A percentile compares a stretch with the other conserved stretches of the same genome.
Conservation (phyloP, 2,797 vertebrate species). For the Triplophysa yarkandensis region DNA sequence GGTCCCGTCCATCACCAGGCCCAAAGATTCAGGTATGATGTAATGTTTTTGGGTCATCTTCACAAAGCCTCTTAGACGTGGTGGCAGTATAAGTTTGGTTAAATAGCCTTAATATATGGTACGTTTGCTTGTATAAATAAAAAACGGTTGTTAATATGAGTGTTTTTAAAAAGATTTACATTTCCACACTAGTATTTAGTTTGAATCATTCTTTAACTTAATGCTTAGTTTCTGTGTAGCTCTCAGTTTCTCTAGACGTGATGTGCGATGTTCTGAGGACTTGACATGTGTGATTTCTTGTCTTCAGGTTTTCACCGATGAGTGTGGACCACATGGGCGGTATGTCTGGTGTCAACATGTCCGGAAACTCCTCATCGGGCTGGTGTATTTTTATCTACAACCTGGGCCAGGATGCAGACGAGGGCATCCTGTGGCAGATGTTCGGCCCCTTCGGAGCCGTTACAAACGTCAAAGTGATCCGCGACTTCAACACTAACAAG, state of each 20-base stretch:
- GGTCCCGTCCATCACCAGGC: slow-evolving; percentile 97
- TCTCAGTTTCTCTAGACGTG: background rate
- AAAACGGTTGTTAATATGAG: too few species aligned
- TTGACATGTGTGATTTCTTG: background rate
- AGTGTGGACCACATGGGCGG: slow-evolving; percentile 96
- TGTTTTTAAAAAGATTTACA: too few species aligned
- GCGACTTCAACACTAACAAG: slow-evolving; percentile 99
- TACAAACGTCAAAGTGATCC: slow-evolving; percentile 99
- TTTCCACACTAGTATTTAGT: too few species aligned
- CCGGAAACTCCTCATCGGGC: slow-evolving; percentile 88
- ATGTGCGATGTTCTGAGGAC: background rate
- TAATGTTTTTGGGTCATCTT: background rate
- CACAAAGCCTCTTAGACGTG: too few species aligned
- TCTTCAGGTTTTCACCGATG: slow-evolving; percentile 95
- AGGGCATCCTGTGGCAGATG: slow-evolving; percentile 99
- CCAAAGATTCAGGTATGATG: slow-evolving; percentile 91
- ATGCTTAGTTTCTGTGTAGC: background rate
- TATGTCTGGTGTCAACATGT: slow-evolving; percentile 89
- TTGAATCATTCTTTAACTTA: too few species aligned
- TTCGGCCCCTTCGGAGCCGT: slow-evolving; percentile 97
- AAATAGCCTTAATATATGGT: too few species aligned
- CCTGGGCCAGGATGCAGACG: slow-evolving; percentile 95
- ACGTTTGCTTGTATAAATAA: too few species aligned
- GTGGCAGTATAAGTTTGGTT: too few species aligned
- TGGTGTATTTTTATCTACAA: slow-evolving; percentile 99